Base-by-base conservation (phyloP, 2,888 invertebrate species). In the Troilus luridus region DNA sequence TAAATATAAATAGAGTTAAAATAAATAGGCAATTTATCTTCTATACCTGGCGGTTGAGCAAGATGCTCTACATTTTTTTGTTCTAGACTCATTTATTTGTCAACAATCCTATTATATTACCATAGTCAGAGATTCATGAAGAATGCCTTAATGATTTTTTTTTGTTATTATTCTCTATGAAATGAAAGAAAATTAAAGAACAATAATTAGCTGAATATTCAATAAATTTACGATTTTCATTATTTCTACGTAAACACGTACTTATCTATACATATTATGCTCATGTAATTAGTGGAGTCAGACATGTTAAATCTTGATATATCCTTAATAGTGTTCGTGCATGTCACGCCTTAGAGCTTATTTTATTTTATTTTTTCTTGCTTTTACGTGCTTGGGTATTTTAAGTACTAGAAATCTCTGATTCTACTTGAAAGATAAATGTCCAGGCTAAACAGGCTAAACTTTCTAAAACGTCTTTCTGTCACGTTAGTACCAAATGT, bases 341-440 rank as follows among this genome's bases (percentile, higher is more conserved):
- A 64, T 64, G 19, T 62, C 7, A 7, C 21, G 7, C 21, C 21
- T 21, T 3, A 10, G 5, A n/a, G 8, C n/a, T 64, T 64, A n/a
- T 64, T 64, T n/a, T 64, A 7, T 62, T 62, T 62, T 62, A 19
- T 62, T 62, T 19, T 62, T 21, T 21, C 62, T 8, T 8, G 1
- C 62, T 8, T 62, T 62, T 62, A 64, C n/a, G n/a, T 21, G n/a
- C n/a, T n/a, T n/a, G 8, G 10, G 2, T n/a, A n/a, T 64, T 64
- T 64, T n/a, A 64, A n/a, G n/a, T 64, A n/a, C 64, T 64, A 64
- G 64, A 64, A 64, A 64, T n/a, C n/a, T 64, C n/a, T 64, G n/a
- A 9, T 64, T n/a, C 21, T 19, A 21, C n/a, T 64, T 0, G n/a
- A 64, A 64, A 64, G 64, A 11, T 64, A 64, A 11, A 9, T n/a